A percentile compares a stretch with the other conserved stretches of the same genome.
Conservation (phyloP, 1,140 invertebrate species). For the Pteromalus puparum region DNA sequence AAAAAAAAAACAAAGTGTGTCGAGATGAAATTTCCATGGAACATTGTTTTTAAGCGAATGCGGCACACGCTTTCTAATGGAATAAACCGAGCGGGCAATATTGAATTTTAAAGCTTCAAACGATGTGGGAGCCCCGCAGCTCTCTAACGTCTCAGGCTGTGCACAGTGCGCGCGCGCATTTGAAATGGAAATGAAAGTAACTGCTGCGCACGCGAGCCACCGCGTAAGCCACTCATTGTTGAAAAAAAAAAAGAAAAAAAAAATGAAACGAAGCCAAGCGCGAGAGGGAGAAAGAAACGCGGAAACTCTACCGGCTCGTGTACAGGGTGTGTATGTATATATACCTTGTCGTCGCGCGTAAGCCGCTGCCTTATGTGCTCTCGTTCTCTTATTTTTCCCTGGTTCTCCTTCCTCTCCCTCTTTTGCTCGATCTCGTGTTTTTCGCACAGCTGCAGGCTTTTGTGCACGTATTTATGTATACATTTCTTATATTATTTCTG, state of each 20-base stretch:
- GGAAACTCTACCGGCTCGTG: neutral
- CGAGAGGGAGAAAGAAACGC: neutral
- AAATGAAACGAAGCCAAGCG: neutral
- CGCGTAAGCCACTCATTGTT: constrained; percentile 34
- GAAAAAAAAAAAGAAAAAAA: neutral
- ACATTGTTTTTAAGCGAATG: constrained; percentile 35
- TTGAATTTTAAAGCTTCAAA: constrained; percentile 44
- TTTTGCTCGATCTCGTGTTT: neutral
- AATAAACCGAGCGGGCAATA: constrained; percentile 32
- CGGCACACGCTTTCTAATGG: constrained; percentile 31
- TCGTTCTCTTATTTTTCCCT: neutral
- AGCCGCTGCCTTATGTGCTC: constrained; percentile 14
- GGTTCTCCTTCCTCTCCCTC: neutral
- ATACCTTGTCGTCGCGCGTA: constrained; percentile 27
- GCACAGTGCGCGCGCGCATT: constrained; percentile 12
- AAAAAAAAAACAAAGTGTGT: neutral
- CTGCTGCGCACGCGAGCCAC: constrained; percentile 6
- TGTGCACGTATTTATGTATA: neutral
- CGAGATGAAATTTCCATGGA: constrained; percentile 37
- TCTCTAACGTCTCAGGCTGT: neutral
- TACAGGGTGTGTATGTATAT: neutral
- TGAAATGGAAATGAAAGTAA: constrained; percentile 45
- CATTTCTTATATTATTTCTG: neutral
- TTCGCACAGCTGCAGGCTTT: neutral
- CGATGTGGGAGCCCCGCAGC: neutral